Conservation (phyloP, 2,888 invertebrate species). For the Cantharis flavilabris region DNA sequence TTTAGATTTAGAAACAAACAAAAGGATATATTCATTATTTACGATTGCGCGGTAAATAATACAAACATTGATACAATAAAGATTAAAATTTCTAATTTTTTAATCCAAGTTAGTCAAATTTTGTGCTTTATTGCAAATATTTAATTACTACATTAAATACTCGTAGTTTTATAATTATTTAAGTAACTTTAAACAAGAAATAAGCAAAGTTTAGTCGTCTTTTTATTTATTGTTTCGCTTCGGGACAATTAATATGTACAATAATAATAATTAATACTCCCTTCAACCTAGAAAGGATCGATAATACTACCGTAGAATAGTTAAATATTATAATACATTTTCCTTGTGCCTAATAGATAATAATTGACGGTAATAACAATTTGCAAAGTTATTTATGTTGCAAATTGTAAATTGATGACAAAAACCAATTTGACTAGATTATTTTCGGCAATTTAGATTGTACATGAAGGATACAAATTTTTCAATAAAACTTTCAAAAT, state of each 20-base stretch:
- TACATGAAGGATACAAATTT: slow-evolving; percentile 29
- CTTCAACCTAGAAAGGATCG: neutral
- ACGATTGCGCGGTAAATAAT: neutral
- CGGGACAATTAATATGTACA: neutral
- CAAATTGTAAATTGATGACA: slow-evolving; percentile 11
- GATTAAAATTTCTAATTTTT: neutral
- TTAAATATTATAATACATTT: neutral
- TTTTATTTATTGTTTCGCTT: neutral
- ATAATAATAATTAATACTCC: neutral
- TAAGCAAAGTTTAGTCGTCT: too few relatives aligned
- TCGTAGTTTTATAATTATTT: too few relatives aligned
- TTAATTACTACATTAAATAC: neutral
- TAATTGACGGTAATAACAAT: neutral
- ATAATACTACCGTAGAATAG: neutral
- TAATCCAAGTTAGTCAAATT: neutral
- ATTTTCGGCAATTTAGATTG: slow-evolving; percentile 21
- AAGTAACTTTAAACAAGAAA: too few relatives aligned
- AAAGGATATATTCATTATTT: neutral
- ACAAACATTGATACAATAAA: neutral
- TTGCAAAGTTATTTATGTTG: neutral
- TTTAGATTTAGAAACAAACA: neutral
- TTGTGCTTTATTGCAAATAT: neutral
- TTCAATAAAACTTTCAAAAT: slow-evolving; percentile 31
- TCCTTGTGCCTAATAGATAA: neutral
- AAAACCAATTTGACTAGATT: slow-evolving; percentile 18